Base-by-base conservation (phyloP, 2,113 vertebrate genomes). In the Ophthalmolycus amberensis region DNA sequence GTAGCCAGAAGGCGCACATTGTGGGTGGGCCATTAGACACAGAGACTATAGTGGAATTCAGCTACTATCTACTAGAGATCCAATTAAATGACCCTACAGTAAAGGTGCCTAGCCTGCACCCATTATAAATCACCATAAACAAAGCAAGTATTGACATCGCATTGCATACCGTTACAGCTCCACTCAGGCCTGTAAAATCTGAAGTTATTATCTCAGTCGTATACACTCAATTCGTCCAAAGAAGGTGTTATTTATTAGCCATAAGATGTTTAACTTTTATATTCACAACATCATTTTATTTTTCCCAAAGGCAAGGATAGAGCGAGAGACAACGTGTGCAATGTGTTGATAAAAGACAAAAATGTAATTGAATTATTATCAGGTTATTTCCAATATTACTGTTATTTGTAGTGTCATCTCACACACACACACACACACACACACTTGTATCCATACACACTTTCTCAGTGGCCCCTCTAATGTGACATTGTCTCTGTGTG, bases 21-120 rank as follows among this genome's bases (percentile, higher is more conserved):
- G 80, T 89, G 79, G 92, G 89, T 92, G 88, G 90, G 80, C 89
- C 85, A 85, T 90, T 91, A 90, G 60, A 83, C 69, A 83, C 69
- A 83, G 54, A 80, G 72, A 59, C 79, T 82, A 34, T 27, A 74
- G 75, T 79, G 85, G 75, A 89, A 87, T 89, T 79, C 85, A 86
- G 69, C 69, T 63, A 25, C 79, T 82, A 70, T 83, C 86, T 85
- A 73, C 76, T 79, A 69, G 64, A 88, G 84, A 86, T 92, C 88
- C 81, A 90, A 77, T 87, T 92, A 78, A 81, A 83, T 84, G 85
- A 87, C 79, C 70, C 84, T 46, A 77, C 76, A 83, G 56, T 80
- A 82, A 89, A 84, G 84, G 77, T 80, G 75, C 58, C 54, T 40
- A 22, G 71, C 34, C 72, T 79, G 82, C 60, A 58, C 77, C 76